Percentiles rank a stretch among this genome's conserved stretches.
phyloP scores from a whole-genome alignment of 2,888 invertebrate genomes.

The Nephrotoma appendiculata region DNA sequence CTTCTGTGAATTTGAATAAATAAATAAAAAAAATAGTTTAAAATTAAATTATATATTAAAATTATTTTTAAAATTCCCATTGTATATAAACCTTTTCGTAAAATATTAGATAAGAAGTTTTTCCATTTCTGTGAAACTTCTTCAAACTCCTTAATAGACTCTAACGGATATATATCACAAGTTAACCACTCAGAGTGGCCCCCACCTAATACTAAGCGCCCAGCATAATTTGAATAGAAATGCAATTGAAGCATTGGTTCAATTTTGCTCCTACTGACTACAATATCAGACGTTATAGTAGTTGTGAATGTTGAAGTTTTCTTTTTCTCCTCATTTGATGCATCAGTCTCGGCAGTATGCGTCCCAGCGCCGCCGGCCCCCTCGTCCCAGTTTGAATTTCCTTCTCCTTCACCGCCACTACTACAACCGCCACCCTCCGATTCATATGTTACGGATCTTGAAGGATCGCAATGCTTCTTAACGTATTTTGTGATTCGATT shows the following conservation, averaged over 20 bases:
- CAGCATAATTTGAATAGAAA: constrained; percentile 67
- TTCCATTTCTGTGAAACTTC: constrained; percentile 62
- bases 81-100: constrained; percentile 40
- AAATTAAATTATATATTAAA: constrained; percentile 3
- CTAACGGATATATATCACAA: constrained; percentile 54
- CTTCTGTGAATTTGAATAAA: constrained; percentile 49
- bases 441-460: not conserved
- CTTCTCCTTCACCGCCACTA: not conserved
- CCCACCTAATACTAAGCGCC: constrained; percentile 44
- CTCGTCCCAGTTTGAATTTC: not conserved
- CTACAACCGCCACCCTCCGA: not conserved
- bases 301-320: not conserved
- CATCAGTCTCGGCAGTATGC: not conserved
- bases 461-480: not conserved
- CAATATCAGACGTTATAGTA: not conserved
- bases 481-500: not conserved
- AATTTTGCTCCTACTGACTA: not conserved
- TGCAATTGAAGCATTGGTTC: constrained; percentile 63
- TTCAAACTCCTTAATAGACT: constrained; percentile 80
- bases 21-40: not conserved
- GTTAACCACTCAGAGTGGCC: constrained; percentile 26
- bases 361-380: not conserved
- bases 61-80: not conserved
- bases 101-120: constrained; percentile 56
- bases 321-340: not conserved